These are phyloP conservation scores for Neolamprologus falcicula DNA, from an alignment of 2,113 vertebrate species.

Conservation along the genomic window DNA sequence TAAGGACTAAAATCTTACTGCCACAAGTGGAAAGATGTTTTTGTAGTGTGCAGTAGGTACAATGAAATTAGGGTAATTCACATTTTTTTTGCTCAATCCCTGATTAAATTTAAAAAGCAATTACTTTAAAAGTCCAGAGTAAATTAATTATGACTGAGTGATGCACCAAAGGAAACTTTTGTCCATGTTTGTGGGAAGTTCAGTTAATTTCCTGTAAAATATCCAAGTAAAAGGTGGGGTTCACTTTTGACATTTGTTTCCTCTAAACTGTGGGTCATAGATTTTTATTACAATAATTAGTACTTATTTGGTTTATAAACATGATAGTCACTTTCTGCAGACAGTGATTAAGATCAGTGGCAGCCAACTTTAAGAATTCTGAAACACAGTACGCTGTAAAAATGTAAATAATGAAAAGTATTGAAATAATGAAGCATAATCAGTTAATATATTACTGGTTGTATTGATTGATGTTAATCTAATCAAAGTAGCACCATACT, in stretches of 20 bases:
- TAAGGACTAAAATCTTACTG: not conserved
- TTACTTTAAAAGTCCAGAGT: not conserved
- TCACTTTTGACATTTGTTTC: not conserved
- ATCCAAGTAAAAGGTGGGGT: not conserved
- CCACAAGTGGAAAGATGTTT: not conserved
- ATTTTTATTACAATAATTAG: not conserved
- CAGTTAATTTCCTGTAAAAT: not conserved
- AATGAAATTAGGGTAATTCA: conserved; percentile 15
- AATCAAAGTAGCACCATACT: not conserved
- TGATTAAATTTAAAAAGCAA: not conserved
- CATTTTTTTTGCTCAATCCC: not conserved
- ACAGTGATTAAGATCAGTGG: not conserved
- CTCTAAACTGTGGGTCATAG: not conserved
- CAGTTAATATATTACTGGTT: not conserved
- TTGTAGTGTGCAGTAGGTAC: not conserved
- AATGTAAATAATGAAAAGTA: not conserved
- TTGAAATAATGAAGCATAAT: not conserved
- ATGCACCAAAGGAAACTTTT: not conserved
- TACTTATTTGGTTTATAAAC: not conserved
- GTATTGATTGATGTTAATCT: not conserved
- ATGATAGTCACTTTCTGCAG: not conserved
- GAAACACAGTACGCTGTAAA: not conserved
- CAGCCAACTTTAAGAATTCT: not conserved
- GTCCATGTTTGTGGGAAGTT: not conserved
- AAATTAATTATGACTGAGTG: not conserved